Base-by-base conservation (phyloP, 2,888 invertebrate genomes). In the Pachymerium ferrugineum region DNA sequence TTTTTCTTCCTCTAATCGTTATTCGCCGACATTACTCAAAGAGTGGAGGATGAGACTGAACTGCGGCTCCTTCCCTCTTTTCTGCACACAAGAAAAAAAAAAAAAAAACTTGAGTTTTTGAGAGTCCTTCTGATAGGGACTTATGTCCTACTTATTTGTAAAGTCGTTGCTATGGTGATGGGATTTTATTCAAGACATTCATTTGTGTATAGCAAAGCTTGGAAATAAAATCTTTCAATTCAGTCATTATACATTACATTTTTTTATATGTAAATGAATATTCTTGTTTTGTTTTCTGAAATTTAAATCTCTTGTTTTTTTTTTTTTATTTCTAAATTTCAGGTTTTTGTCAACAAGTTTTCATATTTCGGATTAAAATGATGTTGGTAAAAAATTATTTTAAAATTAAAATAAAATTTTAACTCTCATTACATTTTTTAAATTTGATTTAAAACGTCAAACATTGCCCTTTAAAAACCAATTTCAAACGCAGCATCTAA, bases 91-190 rank as follows among this genome's bases (percentile, higher is more conserved):
- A 47, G 22, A 47, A 47, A 16, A 47, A 33, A 42, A 47, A 47
- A 47, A 42, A 47, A 47, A 47, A 47, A 47, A 16, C 47, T 47
- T 47, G 47, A 47, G 47, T 47, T 47, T 47, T 47, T 47, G 47
- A 47, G 47, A 47, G 47, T 47, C 47, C 47, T 47, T 47, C 47
- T 47, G 47, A 47, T 47, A 47, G 47, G 47, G 47, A 47, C 47
- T 47, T 47, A 47, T 16, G 47, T 47, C 47, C 47, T 47, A 47
- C 47, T 47, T 47, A 47, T 47, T 47, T 47, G 47, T 47, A 47
- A 47, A 47, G 47, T 47, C 47, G 47, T 47, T 47, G 47, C 47
- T 47, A 16, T 47, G 47, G 47, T 47, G 22, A 47, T 22, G 3
- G 16, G 47, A n/a, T 47, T 47, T 47, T 47, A 47, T 47, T 47